phyloP scores from a whole-genome alignment of 2,888 invertebrate species.

The Listrodromus nycthemerus region DNA sequence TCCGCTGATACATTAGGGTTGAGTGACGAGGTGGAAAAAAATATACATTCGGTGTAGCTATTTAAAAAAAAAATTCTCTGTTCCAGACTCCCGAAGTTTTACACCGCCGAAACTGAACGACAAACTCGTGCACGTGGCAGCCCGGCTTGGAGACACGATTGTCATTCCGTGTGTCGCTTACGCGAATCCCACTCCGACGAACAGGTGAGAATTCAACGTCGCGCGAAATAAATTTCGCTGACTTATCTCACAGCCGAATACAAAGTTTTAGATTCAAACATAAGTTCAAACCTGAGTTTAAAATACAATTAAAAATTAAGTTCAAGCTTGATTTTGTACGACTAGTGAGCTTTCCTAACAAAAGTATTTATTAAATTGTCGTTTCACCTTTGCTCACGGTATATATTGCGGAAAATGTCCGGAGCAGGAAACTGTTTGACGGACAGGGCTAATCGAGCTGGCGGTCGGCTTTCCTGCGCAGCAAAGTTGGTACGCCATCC shows the following conservation, averaged over 20 bases:
- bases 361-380: conserved; percentile 16
- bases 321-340: background rate
- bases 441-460: conserved; percentile 49
- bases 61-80: conserved; percentile 21
- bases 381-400: background rate
- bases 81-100: conserved; percentile 86
- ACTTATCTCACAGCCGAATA: background rate
- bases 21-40: background rate
- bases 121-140: conserved; percentile 84
- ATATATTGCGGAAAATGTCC: conserved; percentile 12
- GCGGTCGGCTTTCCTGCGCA: conserved; percentile 29
- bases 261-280: no score
- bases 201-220: conserved; percentile 85
- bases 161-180: conserved; percentile 88
- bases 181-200: conserved; percentile 87
- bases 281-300: no score
- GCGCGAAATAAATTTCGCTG: background rate
- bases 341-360: background rate
- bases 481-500: conserved; percentile 19
- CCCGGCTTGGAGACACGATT: conserved; percentile 86
- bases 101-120: conserved; percentile 87
- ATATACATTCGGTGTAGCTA: background rate
- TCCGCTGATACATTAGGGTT: conserved; percentile 19
- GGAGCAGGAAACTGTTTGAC: conserved; percentile 3
- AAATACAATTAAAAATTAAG: no score